Percentiles rank a stretch among this genome's conserved stretches.
Conservation (phyloP, 2,113 vertebrate species). For the Laterallus jamaicensis region DNA sequence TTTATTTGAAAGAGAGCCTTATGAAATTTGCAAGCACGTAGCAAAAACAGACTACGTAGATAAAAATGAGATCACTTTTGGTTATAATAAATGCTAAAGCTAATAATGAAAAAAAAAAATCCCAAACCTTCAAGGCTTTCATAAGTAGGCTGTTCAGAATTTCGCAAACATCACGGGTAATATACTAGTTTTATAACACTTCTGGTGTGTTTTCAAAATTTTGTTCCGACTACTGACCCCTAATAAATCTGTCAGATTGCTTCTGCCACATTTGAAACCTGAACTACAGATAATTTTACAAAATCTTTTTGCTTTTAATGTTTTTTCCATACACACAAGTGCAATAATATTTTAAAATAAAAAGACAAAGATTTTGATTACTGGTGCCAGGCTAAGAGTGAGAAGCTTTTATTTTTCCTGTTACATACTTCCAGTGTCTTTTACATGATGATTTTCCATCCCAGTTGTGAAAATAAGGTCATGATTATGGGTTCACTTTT, state of each 20-base stretch:
- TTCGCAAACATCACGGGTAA: neutral
- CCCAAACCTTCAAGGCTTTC: neutral
- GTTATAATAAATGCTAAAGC: neutral
- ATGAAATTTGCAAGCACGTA: neutral
- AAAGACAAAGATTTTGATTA: neutral
- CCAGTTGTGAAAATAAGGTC: neutral
- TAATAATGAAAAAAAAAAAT: neutral
- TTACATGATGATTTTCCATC: neutral
- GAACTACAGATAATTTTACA: neutral
- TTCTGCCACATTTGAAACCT: neutral
- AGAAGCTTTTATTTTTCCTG: neutral
- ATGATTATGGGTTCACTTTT: neutral
- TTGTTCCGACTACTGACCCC: neutral
- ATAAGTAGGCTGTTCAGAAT: neutral
- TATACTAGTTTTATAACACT: neutral
- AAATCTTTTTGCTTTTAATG: neutral
- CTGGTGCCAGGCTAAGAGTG: neutral
- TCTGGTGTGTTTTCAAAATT: neutral
- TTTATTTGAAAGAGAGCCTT: constrained; percentile 6
- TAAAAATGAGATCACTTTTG: neutral
- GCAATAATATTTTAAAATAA: neutral
- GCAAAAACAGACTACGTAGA: neutral
- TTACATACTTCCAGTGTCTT: neutral
- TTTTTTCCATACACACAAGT: neutral
- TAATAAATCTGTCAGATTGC: neutral